phyloP scores from a whole-genome alignment of 2,888 invertebrate genomes.

The Perizoma flavofasciatum region DNA sequence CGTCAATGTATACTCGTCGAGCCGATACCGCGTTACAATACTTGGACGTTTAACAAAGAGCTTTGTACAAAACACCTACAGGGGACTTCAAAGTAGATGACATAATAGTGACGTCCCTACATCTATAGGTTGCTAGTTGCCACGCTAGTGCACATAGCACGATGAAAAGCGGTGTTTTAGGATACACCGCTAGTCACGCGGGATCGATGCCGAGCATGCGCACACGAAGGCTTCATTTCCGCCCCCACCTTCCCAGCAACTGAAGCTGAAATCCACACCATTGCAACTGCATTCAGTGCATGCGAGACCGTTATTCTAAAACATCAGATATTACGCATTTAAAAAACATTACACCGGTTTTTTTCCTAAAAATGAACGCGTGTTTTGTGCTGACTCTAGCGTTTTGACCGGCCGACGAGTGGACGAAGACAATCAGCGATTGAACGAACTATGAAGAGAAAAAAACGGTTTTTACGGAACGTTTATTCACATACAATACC shows the following conservation, averaged over 20 bases:
- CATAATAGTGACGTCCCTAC: constrained; percentile 67
- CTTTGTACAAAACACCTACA: constrained; percentile 38
- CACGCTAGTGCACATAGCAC: constrained; percentile 43
- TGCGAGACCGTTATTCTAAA: constrained; percentile 61
- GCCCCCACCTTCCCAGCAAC: constrained; percentile 47
- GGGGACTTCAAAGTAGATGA: constrained; percentile 77
- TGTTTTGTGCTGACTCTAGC: constrained; percentile 18
- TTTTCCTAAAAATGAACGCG: constrained; percentile 33
- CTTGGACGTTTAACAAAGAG: constrained; percentile 43
- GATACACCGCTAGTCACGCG: constrained; percentile 68
- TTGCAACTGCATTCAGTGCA: constrained; percentile 83
- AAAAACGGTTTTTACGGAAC: constrained; percentile 65
- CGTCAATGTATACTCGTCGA: constrained; percentile 1
- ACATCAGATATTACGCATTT: constrained; percentile 43
- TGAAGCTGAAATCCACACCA: constrained; percentile 52
- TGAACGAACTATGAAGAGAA: constrained; percentile 76
- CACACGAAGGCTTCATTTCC: constrained; percentile 56
- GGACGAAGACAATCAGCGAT: constrained; percentile 25
- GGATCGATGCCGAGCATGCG: constrained; percentile 81
- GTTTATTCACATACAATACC: constrained; percentile 49
- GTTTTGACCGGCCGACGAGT: constrained; percentile 31
- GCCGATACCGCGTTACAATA: constrained; percentile 29
- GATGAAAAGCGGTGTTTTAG: constrained; percentile 64
- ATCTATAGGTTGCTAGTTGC: constrained; percentile 44
- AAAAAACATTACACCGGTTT: constrained; percentile 28